A percentile compares a stretch with the other conserved stretches of the same genome.
phyloP scores from a whole-genome alignment of 2,113 vertebrate species.

The Reinhardtius hippoglossoides region DNA sequence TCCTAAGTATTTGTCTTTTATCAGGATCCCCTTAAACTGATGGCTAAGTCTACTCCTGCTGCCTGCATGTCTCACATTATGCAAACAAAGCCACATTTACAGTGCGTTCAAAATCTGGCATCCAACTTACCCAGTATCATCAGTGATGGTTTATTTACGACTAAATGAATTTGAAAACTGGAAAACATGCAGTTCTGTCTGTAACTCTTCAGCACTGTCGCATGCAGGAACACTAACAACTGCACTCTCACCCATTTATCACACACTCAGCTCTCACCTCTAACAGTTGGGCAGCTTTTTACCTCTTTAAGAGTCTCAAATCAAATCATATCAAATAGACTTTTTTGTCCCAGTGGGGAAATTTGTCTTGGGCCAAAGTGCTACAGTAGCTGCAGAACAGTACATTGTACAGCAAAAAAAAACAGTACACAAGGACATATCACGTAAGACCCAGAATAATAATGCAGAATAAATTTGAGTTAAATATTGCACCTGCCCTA shows the following conservation, averaged over 20 bases:
- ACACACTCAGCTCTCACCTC: not conserved
- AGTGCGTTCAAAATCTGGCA: not conserved
- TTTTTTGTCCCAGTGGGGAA: too few relatives aligned
- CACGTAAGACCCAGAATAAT: too few relatives aligned
- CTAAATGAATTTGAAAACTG: not conserved
- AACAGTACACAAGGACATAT: too few relatives aligned
- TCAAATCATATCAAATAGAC: too few relatives aligned
- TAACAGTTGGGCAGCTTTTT: not conserved
- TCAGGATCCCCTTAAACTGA: not conserved
- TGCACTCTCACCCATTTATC: not conserved
- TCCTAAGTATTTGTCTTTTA: not conserved
- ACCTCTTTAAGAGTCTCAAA: not conserved
- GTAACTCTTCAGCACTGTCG: rapidly evolving
- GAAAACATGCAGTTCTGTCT: not conserved
- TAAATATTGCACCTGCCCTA: too few relatives aligned
- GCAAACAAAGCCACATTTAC: too few relatives aligned
- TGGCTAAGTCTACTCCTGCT: not conserved
- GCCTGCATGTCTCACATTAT: not conserved
- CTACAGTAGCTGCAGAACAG: too few relatives aligned
- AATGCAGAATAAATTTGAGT: too few relatives aligned
- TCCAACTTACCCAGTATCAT: not conserved
- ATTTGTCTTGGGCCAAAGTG: too few relatives aligned
- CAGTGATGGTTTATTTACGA: not conserved
- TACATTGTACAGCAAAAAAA: too few relatives aligned
- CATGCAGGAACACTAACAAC: too few relatives aligned